Base-by-base conservation (phyloP, 2,797 vertebrate genomes). In the Emys orbicularis region DNA sequence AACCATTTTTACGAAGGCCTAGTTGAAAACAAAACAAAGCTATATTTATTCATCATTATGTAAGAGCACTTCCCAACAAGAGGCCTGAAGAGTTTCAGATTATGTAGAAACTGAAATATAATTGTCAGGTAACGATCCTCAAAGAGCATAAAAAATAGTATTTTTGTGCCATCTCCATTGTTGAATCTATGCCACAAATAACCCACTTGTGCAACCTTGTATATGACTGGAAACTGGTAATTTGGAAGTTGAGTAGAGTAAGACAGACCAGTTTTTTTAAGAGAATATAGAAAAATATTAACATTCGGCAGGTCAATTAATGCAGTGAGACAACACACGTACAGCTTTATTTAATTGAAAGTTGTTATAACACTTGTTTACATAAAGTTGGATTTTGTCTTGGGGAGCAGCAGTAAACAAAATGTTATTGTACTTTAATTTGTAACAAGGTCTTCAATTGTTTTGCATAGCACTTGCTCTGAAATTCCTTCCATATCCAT, bases 1-100 rank as follows among this genome's bases (percentile, higher is more conserved):
- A 49, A 99, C 97, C 99, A 99, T 99, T 94, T 99, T 99, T 83
- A 99, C 99, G 98, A 99, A 99, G 86, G 98, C 98, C 99, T 99
- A 94, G 56, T 27, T 31, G 77, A 16, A 54, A 95, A 5, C 54
- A 49, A 27, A 90, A 90, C 13, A 74, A 37, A 81, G 12, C 15
- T 10, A 81, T 12, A 12, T 82, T 76, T 15, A 89, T 27, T 50
- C 59, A 41, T 52, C 34, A 53, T 41, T 10, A 23, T 29, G 25
- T 83, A 31, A 52, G 65, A 87, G 27, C 65, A 83, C 23, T 77
- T 77, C 44, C 44, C 44, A 77, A 29, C 41, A 44, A 76, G 74
- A 9, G 15, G 7, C 16, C 74, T 77, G 44, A 77, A 49, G 21
- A 77, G 8, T 44, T 77, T 77, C 44, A 77, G 25, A 49, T 31